Evolutionary conservation across 2,888 invertebrate genomes (phyloP), one percentile per base, ranked within the genome.

Genomic region (Galeruca laticollis): DNA sequence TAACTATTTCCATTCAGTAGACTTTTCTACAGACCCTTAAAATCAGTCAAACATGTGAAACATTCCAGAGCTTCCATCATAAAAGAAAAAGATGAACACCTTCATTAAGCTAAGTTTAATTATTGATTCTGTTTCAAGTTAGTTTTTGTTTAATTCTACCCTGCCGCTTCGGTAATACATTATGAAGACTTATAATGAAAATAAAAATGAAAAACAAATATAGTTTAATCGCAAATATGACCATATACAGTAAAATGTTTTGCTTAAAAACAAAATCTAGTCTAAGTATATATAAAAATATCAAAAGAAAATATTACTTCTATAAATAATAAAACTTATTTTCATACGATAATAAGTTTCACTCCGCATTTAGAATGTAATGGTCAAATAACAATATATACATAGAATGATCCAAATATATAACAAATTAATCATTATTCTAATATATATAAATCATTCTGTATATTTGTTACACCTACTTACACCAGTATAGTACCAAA

Each of bases 251-350:
- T 57, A 57, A 57, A 57, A 57, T 57, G 35, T 57, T 57, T 57
- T 57, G 56, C 18, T 57, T 20, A 57, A 57, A 57, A 33, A 57
- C 56, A 57, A 57, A 57, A 57, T 35, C 56, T 57, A 57, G 18
- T 18, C 56, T 57, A 57, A 35, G 33, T 15, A 18, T 15, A 57
- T 57, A 57, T 57, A 57, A 57, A 57, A 57, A 57, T 57, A 57
- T 57, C 15, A 33, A 35, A 54, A 31, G 54, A 31, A 54, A 57
- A 57, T 33, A 35, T 35, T 57, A 57, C 33, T 57, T 35, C 35
- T 33, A 52, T 52, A 52, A 43, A 54, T 26, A 31, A 54, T 26
- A 54, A 54, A 54, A 31, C 26, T 54, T 31, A 54, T 54, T 31
- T 54, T 31, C n/a, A 31, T 54, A 31, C 21, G 52, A 26, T 26